Percentiles rank a stretch among this genome's conserved stretches.
Evolutionary conservation across 1,140 invertebrate species (phyloP).

Genomic region (Formica exsecta): DNA sequence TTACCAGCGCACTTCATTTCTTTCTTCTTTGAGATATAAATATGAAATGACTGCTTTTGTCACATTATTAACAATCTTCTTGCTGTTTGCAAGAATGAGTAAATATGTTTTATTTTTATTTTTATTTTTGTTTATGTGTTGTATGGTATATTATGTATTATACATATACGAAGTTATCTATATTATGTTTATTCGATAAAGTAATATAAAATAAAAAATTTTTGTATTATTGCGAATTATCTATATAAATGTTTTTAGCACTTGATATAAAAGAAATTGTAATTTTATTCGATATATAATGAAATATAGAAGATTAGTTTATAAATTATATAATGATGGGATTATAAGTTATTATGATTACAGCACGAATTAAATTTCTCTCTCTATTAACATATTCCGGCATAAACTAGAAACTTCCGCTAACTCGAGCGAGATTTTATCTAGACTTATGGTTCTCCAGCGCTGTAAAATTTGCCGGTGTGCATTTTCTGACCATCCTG

Average conservation of each 20-base stretch:
- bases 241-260: not conserved
- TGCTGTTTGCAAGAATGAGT: not conserved
- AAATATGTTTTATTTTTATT: not conserved
- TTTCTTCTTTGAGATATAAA: not conserved
- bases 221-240: not conserved
- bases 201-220: not conserved
- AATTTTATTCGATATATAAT: not conserved
- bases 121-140: not conserved
- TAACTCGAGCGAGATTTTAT: constrained; percentile 44
- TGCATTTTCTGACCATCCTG: constrained; percentile 53
- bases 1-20: not conserved
- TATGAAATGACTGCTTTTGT: not conserved
- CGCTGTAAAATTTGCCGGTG: constrained; percentile 52
- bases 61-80: not conserved
- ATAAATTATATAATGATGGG: not conserved
- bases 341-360: constrained; percentile 40
- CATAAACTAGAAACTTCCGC: constrained; percentile 40
- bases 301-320: not conserved
- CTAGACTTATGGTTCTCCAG: constrained; percentile 42
- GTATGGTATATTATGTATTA: not conserved
- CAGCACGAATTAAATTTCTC: constrained; percentile 44
- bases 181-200: not conserved
- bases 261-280: not conserved
- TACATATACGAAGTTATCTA: not conserved
- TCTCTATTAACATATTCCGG: constrained; percentile 38